Evolutionary conservation across 2,113 vertebrate species (phyloP), one percentile per base, ranked within the genome.

Genomic region (Cyprinodon tularosa): DNA sequence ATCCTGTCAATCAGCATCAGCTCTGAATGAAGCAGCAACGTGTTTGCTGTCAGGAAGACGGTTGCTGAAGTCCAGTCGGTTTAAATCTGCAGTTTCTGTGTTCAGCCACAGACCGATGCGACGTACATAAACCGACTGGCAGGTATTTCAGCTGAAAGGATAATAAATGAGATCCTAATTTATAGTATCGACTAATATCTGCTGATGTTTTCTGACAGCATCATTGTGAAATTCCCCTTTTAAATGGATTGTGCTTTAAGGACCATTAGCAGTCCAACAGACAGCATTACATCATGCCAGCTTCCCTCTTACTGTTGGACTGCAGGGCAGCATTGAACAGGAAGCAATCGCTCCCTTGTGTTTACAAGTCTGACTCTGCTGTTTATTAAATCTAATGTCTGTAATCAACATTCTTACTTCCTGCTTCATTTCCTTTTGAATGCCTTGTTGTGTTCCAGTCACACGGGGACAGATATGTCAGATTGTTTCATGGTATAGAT

Each of bases 231-330:
- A 8, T 57, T 57, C 72, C 37, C 9, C 61, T 29, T 38, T 50
- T 59, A 48, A 82, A 76, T 14, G 60, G 67, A 50, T 38, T 61
- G 65, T 64, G 70, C 76, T 79, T 71, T 50, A 68, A 60, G 53
- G 80, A 68, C 74, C 82, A 86, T 86, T 87, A 83, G 42, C 67
- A 61, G 62, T 64, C 17, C 13, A 76, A 60, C 75, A 67, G 14
- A 83, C 64, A 60, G 36, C 42, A 15, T 37, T 57, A 68, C 59
- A 75, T 86, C 77, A 76, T 39, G 48, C 67, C 64, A 37, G 4
- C 68, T 4, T 62, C 62, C 62, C 57, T 85, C 40, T 22, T 20
- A 60, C 7, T 67, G 73, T 74, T 69, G 65, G 79, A 75, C 84
- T 81, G 75, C 62, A 44, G 71, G 11, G 63, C 29, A 4, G 80